These are phyloP conservation scores for Piprites chloris DNA, from an alignment of 2,113 vertebrate species.

Conservation along the genomic window DNA sequence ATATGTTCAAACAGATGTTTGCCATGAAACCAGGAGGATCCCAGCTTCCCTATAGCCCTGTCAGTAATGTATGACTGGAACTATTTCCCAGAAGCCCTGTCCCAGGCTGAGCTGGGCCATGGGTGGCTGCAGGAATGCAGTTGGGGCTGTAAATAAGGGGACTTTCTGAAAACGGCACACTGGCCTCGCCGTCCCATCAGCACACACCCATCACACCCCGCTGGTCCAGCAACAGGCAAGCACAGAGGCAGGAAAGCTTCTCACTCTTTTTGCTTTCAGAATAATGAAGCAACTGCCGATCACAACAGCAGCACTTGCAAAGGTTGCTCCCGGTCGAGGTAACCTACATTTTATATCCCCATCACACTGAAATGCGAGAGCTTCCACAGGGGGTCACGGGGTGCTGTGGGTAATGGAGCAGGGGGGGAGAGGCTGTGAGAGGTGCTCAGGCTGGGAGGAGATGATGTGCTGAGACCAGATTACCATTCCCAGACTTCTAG, in stretches of 20 bases:
- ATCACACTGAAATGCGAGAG: neutral
- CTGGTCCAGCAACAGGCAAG: neutral
- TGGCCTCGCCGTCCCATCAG: neutral
- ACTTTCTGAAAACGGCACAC: neutral
- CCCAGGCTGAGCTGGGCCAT: fast-evolving
- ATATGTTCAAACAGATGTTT: slow-evolving; percentile 42
- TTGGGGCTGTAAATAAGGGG: neutral
- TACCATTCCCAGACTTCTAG: neutral
- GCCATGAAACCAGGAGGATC: slow-evolving; percentile 19
- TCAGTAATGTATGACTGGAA: neutral
- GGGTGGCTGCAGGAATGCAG: neutral
- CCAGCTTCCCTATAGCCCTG: neutral
- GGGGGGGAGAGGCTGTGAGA: neutral
- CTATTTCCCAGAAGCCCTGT: neutral
- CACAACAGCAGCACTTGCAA: neutral
- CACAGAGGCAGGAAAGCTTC: neutral
- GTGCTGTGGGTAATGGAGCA: neutral
- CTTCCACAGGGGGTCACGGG: fast-evolving
- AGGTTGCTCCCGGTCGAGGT: neutral
- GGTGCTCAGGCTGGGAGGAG: neutral
- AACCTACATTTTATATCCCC: neutral
- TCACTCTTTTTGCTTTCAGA: neutral
- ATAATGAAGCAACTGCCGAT: neutral
- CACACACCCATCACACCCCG: neutral
- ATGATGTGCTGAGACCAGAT: neutral